Evolutionary conservation across 1,140 invertebrate species (phyloP), one percentile per base, ranked within the genome.

Genomic region (Drosophila pruinosa): DNA sequence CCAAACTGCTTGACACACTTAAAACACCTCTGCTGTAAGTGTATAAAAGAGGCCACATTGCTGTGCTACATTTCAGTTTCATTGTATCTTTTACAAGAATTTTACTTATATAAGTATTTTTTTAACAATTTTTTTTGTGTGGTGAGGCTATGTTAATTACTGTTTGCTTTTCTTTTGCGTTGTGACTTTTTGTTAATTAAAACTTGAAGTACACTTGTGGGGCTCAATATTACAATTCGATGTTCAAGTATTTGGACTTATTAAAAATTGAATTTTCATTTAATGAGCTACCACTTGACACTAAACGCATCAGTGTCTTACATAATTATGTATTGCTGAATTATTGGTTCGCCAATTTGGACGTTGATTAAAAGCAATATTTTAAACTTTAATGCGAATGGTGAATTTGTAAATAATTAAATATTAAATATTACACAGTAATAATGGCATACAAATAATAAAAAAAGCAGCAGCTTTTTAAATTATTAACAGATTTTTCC

Each of bases 161-260:
- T 68, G 47, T 68, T 72, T 68, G 70, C 54, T 38, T 22, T 38
- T 47, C 39, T 53, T 56, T 45, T 15, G 6, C 61, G 14, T 22
- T 31, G 54, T 26, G 63, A 47, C 47, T 68, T 59, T 72, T 58
- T 68, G 26, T 67, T 41, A 59, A 56, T 72, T 68, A 68, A 68
- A 68, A 68, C 28, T 72, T 68, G 8, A 68, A 72, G 63, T 17
- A 59, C 54, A 54, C 50, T 54, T 64, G 64, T 47, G 43, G 41
- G 15, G 34, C 31, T 26, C 24, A 50, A 54, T 57, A 22, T 47
- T 47, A 15, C 53, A 21, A 58, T 47, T 54, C 24, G 22, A 50
- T 59, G 19, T 61, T 22, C 38, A 39, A 15, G 15, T 50, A 26
- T 48, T 64, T 59, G 28, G 54, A 31, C 63, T 58, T 57, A 71